Conservation (phyloP, 2,797 vertebrate genomes). For the Rhodeus uyekii region DNA sequence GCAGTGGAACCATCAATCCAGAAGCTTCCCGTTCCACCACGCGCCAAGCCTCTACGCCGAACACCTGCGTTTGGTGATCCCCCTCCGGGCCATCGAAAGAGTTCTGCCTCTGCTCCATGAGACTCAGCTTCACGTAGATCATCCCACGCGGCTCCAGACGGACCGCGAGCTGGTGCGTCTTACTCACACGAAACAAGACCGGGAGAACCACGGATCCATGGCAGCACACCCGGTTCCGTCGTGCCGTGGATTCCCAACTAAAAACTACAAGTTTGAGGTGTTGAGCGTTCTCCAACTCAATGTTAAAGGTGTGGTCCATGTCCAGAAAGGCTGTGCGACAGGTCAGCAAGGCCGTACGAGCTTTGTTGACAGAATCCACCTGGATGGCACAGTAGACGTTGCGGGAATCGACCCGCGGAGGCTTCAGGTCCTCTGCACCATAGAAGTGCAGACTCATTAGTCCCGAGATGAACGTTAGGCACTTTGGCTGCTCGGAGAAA, state of each 20-base stretch:
- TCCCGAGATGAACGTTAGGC: conserved; percentile 92
- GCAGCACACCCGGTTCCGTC: conserved; percentile 90
- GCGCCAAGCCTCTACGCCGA: conserved; percentile 88
- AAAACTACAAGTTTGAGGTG: conserved; percentile 96
- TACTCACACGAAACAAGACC: conserved; percentile 89
- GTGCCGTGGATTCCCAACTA: conserved; percentile 92
- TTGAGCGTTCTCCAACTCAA: conserved; percentile 96
- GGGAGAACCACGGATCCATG: conserved; percentile 92
- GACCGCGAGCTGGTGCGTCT: conserved; percentile 90
- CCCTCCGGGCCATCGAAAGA: conserved; percentile 80
- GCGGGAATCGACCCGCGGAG: conserved; percentile 90
- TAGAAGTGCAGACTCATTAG: conserved; percentile 97
- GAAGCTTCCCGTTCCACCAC: conserved; percentile 90
- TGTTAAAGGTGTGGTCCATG: conserved; percentile 99
- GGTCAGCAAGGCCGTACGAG: conserved; percentile 92
- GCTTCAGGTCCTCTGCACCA: conserved; percentile 95
- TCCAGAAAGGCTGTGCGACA: conserved; percentile 92
- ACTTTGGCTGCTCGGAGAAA: conserved; percentile 94
- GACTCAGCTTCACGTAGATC: conserved; percentile 94
- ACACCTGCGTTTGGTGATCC: conserved; percentile 83
- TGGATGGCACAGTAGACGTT: conserved; percentile 98
- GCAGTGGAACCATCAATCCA: conserved; percentile 89
- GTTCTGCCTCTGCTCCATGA: conserved; percentile 97
- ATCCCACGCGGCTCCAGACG: conserved; percentile 93
- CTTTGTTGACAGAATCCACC: conserved; percentile 96